phyloP scores from a whole-genome alignment of 2,797 vertebrate genomes.

The Emydoidea blandingii region DNA sequence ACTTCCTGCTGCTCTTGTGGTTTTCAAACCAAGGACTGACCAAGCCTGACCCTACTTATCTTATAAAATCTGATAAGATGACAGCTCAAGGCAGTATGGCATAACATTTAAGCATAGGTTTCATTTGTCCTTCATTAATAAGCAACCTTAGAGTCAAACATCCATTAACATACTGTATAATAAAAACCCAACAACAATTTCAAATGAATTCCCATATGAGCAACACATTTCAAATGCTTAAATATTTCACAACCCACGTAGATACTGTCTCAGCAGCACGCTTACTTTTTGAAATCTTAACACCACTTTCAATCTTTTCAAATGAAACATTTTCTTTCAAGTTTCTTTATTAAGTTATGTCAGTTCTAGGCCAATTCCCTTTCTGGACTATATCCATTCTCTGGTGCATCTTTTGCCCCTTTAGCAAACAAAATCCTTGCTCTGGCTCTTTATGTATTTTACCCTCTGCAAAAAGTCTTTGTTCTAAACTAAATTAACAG shows the following conservation, averaged over 20 bases:
- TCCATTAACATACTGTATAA: slow-evolving; percentile 75
- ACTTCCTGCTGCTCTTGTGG: background rate
- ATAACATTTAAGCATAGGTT: slow-evolving; percentile 65
- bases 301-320: slow-evolving; percentile 62
- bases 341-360: slow-evolving; percentile 49
- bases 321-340: slow-evolving; percentile 63
- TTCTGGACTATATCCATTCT: slow-evolving; percentile 51
- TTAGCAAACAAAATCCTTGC: slow-evolving; percentile 29
- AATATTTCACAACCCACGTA: slow-evolving; percentile 54
- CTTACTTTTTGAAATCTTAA: slow-evolving; percentile 63
- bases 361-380: slow-evolving; percentile 44
- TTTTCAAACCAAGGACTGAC: slow-evolving; percentile 25
- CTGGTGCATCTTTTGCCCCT: background rate
- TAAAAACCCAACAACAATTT: slow-evolving; percentile 74
- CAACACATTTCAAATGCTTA: slow-evolving; percentile 65
- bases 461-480: background rate
- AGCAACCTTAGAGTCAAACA: slow-evolving; percentile 73
- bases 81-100: slow-evolving; percentile 68
- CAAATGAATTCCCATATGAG: slow-evolving; percentile 68
- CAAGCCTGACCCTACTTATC: slow-evolving; percentile 23
- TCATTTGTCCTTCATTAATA: slow-evolving; percentile 75
- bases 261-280: slow-evolving; percentile 31
- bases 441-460: slow-evolving; percentile 22
- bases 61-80: slow-evolving; percentile 17
- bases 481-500: background rate